Base-by-base conservation (phyloP, 2,113 vertebrate species). In the Xerus inauris region DNA sequence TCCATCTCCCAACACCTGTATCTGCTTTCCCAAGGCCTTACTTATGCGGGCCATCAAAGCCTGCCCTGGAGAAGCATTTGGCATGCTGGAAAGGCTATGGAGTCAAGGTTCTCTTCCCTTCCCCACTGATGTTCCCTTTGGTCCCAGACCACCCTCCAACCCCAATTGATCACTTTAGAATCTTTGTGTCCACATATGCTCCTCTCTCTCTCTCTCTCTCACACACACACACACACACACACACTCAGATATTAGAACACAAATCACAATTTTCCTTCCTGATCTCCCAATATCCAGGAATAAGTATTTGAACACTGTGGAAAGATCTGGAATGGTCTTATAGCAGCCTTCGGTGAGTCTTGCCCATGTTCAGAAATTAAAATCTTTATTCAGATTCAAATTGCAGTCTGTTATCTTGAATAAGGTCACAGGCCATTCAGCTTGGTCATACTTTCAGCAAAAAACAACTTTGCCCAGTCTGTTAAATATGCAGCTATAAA, bases 41-140 rank as follows among this genome's bases (percentile, higher is more conserved):
- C 11, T 10, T 85, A 38, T 24, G 2, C 0, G 2, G 38, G n/a
- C 30, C n/a, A 24, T 28, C 2, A 7, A 35, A 1, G 14, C 22
- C 30, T 32, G 2, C 54, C 57, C 14, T 20, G 7, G 57, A 32
- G 10, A 26, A 51, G 64, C 17, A 38, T 19, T 35, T 2, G 1
- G 51, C 14, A 9, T 30, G 81, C 17, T 6, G 5, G 51, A 49
- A 10, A 40, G 38, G 76, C 75, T 40, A 45, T 4, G 57, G 11
- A 49, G 2, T 19, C 8, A 72, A 30, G 1, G 9, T 57, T 26
- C 75, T 67, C 38, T 30, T 17, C 20, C 17, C 35, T 17, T 49
- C 10, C 49, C 65, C 24, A 69, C 65, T 69, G 65, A 35, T 69
- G 35, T 69, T 69, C 17, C 35, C 19, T 38, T 7, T 5, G 35